These are phyloP conservation scores for Thunnus maccoyii DNA, from an alignment of 2,113 vertebrate genomes.

Conservation along the genomic window DNA sequence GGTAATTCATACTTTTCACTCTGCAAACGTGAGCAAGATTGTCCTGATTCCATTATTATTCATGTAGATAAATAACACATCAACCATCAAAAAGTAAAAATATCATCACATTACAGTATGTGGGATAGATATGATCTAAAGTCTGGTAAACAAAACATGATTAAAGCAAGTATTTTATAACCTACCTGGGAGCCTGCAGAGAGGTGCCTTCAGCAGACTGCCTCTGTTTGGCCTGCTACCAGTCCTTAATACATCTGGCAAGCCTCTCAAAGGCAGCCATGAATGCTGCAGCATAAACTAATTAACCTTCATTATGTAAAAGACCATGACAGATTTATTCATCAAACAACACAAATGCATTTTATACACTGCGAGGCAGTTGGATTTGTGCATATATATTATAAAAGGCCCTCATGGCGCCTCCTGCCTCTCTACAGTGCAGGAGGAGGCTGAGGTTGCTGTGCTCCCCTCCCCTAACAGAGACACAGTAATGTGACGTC, in stretches of 20 bases:
- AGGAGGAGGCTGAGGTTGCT: conserved; percentile 71
- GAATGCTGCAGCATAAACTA: conserved; percentile 56
- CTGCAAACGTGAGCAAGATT: conserved; percentile 10
- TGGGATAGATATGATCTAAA: background rate
- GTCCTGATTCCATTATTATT: background rate
- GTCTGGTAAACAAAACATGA: background rate
- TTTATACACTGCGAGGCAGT: conserved; percentile 39
- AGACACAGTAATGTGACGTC: conserved; percentile 79
- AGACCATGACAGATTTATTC: conserved; percentile 48
- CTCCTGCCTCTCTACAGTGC: conserved; percentile 63
- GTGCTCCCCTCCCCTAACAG: conserved; percentile 76
- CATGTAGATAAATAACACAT: background rate
- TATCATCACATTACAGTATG: background rate
- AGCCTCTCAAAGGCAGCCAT: conserved; percentile 69
- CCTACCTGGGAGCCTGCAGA: conserved; percentile 70
- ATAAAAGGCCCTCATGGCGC: conserved; percentile 66
- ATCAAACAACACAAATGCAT: conserved; percentile 46
- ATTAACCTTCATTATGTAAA: conserved; percentile 54
- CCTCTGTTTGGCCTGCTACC: conserved; percentile 73
- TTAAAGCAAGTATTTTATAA: conserved; percentile 34
- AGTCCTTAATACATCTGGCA: conserved; percentile 68
- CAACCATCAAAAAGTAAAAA: background rate
- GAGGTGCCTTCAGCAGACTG: conserved; percentile 64
- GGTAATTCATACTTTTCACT: background rate
- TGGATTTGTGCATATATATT: conserved; percentile 49